Evolutionary conservation across 2,888 invertebrate genomes (phyloP).

Genomic region (Lasioglossum leucozonium): DNA sequence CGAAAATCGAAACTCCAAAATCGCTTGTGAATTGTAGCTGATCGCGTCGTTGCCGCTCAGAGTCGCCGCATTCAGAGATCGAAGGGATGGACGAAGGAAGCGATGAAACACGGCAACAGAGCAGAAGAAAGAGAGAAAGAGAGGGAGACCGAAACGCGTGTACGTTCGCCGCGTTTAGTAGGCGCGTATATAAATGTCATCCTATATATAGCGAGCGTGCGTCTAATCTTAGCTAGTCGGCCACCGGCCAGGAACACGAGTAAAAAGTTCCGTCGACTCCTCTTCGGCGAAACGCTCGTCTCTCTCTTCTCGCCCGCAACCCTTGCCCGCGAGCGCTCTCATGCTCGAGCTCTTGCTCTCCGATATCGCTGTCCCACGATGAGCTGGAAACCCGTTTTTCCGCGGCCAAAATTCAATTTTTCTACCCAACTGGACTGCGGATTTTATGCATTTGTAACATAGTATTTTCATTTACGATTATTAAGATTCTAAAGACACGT

Average conservation of each 20-base stretch:
- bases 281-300: constrained; percentile 31
- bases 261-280: constrained; percentile 61
- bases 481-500: too few relatives aligned
- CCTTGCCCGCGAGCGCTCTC: background rate
- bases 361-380: background rate
- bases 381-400: background rate
- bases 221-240: constrained; percentile 81
- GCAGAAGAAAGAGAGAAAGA: background rate
- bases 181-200: constrained; percentile 79
- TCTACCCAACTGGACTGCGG: too few relatives aligned
- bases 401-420: background rate
- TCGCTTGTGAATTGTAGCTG: background rate
- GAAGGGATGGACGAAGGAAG: background rate
- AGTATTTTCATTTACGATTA: too few relatives aligned
- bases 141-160: constrained; percentile 21
- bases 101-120: background rate
- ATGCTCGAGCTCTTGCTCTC: background rate
- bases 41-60: background rate
- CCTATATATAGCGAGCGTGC: constrained; percentile 77
- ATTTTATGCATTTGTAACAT: too few relatives aligned
- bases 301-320: background rate
- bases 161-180: constrained; percentile 66
- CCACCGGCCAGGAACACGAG: constrained; percentile 76
- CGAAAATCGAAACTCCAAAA: background rate
- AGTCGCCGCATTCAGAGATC: background rate